Percentiles rank a stretch among this genome's conserved stretches.
These are phyloP conservation scores for Peromyscus polionotus DNA, from an alignment of 2,113 vertebrate genomes.

Conservation along the genomic window DNA sequence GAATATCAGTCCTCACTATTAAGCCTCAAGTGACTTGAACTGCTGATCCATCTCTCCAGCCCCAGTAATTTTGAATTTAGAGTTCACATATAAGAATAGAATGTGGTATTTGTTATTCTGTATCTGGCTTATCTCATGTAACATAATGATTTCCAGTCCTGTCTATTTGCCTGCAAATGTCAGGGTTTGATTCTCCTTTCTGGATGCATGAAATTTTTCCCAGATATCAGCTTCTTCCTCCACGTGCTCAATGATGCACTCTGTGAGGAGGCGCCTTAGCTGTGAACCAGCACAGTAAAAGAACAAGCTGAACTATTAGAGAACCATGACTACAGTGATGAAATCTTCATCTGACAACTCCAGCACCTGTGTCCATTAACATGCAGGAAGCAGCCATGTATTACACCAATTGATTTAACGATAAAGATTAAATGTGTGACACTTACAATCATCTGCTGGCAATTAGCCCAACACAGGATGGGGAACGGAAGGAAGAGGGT, in stretches of 20 bases:
- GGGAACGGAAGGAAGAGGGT: background rate
- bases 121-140: background rate
- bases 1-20: background rate
- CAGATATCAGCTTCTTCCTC: background rate
- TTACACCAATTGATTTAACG: conserved; percentile 50
- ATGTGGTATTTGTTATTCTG: background rate
- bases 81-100: background rate
- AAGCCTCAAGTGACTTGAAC: too few species aligned
- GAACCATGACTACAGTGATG: background rate
- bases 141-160: background rate
- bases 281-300: background rate
- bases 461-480: conserved; percentile 20
- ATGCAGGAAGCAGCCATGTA: background rate
- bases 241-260: background rate
- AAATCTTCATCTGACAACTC: conserved; percentile 13
- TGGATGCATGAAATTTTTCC: too few species aligned
- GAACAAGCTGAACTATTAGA: background rate
- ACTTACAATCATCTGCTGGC: conserved; percentile 42
- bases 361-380: background rate
- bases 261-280: background rate
- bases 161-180: background rate
- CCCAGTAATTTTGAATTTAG: background rate
- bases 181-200: background rate
- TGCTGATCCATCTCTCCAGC: background rate
- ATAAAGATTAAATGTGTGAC: conserved; percentile 60